Conservation (phyloP, 2,888 invertebrate genomes). For the Chelonus formosanus region DNA sequence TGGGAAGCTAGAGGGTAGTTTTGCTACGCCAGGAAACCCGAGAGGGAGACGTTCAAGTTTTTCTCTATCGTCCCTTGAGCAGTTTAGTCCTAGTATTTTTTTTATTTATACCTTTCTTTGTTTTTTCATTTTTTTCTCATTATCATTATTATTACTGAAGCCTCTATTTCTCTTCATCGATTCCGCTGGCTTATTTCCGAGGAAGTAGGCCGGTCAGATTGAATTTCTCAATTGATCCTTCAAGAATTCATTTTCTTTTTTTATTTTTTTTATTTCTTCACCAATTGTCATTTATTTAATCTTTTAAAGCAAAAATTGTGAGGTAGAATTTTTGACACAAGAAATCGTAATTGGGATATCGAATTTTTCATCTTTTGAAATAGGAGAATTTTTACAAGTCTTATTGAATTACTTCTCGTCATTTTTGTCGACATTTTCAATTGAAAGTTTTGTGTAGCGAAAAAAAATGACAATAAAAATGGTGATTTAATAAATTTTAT, state of each 20-base stretch:
- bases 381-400: too few relatives aligned
- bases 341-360: too few relatives aligned
- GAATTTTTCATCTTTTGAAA: too few relatives aligned
- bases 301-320: too few relatives aligned
- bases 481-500: too few relatives aligned
- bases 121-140: neutral
- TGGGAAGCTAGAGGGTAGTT: slow-evolving; percentile 46
- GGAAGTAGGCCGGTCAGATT: slow-evolving; percentile 30
- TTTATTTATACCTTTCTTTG: slow-evolving; percentile 8
- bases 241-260: slow-evolving; percentile 6
- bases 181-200: neutral
- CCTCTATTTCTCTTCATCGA: too few relatives aligned
- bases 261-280: slow-evolving; percentile 1
- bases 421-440: too few relatives aligned
- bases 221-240: slow-evolving; percentile 33
- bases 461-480: too few relatives aligned
- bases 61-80: slow-evolving; percentile 9
- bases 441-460: too few relatives aligned
- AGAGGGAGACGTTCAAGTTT: slow-evolving; percentile 32
- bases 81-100: neutral
- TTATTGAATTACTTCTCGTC: too few relatives aligned
- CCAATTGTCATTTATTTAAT: too few relatives aligned
- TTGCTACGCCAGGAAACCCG: slow-evolving; percentile 31
- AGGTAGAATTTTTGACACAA: too few relatives aligned
- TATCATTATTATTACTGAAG: neutral